Base-by-base conservation (phyloP, 2,888 invertebrate genomes). In the Dicranocentrus wangi region DNA sequence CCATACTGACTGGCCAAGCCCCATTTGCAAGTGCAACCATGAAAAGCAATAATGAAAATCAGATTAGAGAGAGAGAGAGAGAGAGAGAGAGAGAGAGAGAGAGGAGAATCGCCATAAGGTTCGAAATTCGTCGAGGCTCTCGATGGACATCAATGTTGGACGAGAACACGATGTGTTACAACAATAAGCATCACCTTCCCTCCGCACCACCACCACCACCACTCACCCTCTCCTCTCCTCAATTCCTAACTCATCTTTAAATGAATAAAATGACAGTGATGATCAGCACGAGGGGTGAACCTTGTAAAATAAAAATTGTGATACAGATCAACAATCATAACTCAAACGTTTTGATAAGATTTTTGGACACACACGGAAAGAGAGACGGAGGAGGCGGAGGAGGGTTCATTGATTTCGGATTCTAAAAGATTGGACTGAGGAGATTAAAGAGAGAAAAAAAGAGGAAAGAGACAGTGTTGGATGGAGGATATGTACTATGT, bases 31-130 rank as follows among this genome's bases (percentile, higher is more conserved):
- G n/a, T 17, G 19, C 27, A 47, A 15, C 7, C 42, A 15, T 61
- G 10, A n/a, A 39, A 1, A 65, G 42, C n/a, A 42, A 65, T 23
- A 42, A 39, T 8, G 39, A 3, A 27, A 8, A 25, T 23, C 13
- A 61, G 65, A 2, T 10, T 32, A 7, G 32, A 32, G 5, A 32
- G 66, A n/a, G 19, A 65, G 21, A n/a, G 43, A 39, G 15, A 32
- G 21, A 65, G 51, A 15, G 51, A 32, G 32, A 32, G 32, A 32
- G 32, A 32, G 32, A 32, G 10, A 32, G 3, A 32, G n/a, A 77
- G 55, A 77, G 71, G 61, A 70, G 78, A 70, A 61, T 70, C 61
- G 78, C 71, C 78, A 78, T 78, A 78, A 78, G 78, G 78, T 71
- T 71, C 78, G 25, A 78, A 78, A 70, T 71, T 53, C 70, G 23